Base-by-base conservation (phyloP, 1,140 invertebrate species). In the Heliconius melpomene region DNA sequence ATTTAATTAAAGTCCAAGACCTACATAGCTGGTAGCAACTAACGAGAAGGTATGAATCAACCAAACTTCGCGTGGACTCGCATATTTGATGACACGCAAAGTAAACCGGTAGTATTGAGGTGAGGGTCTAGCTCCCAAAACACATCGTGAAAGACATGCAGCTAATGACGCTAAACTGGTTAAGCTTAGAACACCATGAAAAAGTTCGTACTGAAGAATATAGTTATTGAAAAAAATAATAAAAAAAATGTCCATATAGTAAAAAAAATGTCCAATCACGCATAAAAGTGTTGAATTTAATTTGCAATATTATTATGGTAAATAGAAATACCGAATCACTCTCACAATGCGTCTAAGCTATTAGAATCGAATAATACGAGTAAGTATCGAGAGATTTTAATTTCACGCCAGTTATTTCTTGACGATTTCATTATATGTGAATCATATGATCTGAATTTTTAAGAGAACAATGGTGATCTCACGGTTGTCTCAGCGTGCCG, bases 111-210 rank as follows among this genome's bases (percentile, higher is more conserved):
- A 84, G 70, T 75, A 90, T 86, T 85, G 78, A 84, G 88, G 87
- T 91, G 88, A 91, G 84, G 89, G 89, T 87, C 88, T 88, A 70
- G 81, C 85, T 87, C 82, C 83, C 79, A 74, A 87, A 86, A 83
- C 70, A 23, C 6, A 77, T 54, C 52, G 60, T 77, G 60, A 77
- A 40, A 77, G 60, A 78, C 71, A 73, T 11, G 18, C 38, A 57
- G 23, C n/a, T 46, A 66, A 79, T 18, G 16, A 73, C 29, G 11
- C 26, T 8, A 40, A 75, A 71, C 75, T 26, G 75, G 60, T 50
- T 40, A 66, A 66, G 13, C 40, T 29, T 66, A 66, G 13, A 66
- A 66, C 6, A 29, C 13, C n/a, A 5, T 29, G 18, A 13, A 26
- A 6, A 13, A 3, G 7, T 23, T 57, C 9, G 0, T 57, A 11